Conservation (phyloP, 2,113 vertebrate genomes). For the Columba janthina region DNA sequence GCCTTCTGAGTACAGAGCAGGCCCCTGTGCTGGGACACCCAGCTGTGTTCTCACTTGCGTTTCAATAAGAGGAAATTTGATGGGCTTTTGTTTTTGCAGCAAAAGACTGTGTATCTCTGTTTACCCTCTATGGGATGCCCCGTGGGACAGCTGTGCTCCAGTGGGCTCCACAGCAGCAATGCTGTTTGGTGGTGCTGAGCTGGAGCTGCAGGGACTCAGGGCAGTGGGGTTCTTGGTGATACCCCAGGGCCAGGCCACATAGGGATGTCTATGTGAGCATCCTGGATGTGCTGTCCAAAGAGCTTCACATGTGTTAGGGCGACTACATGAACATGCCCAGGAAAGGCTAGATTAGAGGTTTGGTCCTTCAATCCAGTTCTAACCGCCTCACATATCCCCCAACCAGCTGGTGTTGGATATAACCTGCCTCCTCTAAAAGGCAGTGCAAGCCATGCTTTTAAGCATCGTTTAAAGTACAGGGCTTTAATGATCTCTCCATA, state of each 20-base stretch:
- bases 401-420: background rate
- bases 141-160: background rate
- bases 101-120: background rate
- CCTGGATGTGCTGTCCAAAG: background rate
- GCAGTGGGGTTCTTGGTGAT: background rate
- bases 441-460: background rate
- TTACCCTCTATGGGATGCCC: background rate
- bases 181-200: background rate
- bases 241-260: background rate
- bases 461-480: background rate
- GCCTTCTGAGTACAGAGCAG: background rate
- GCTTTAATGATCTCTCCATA: fast-evolving
- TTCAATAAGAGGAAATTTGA: background rate
- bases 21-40: background rate
- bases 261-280: fast-evolving
- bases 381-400: background rate
- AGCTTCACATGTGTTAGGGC: background rate
- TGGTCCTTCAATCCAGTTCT: background rate
- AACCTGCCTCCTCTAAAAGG: background rate
- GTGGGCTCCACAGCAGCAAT: background rate
- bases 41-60: background rate
- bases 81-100: background rate
- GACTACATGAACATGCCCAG: background rate
- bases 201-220: background rate
- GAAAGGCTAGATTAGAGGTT: background rate